Evolutionary conservation across 2,888 invertebrate genomes (phyloP).

Genomic region (Sminthurinus aureus): DNA sequence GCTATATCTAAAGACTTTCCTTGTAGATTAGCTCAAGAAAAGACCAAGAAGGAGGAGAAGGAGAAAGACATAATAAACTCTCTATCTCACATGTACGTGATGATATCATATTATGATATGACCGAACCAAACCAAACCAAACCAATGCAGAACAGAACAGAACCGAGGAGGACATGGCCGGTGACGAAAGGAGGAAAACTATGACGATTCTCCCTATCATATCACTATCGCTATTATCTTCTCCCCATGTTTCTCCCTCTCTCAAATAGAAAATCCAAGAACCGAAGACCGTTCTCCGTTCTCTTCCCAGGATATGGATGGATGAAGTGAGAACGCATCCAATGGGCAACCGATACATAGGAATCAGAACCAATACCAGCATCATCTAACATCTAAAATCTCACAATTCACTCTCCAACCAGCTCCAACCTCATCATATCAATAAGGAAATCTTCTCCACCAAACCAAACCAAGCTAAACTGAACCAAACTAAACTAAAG

Average conservation of each 20-base stretch:
- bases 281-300: background rate
- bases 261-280: conserved; percentile 26
- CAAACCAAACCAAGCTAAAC: background rate
- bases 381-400: background rate
- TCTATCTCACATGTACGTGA: conserved; percentile 3
- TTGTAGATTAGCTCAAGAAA: background rate
- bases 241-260: background rate
- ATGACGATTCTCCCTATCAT: background rate
- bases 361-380: background rate
- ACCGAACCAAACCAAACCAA: background rate
- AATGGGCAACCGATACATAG: no score
- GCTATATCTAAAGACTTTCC: background rate
- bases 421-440: conserved; percentile 28
- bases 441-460: conserved; percentile 22
- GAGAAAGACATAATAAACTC: conserved; percentile 19
- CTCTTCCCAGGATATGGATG: background rate
- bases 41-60: background rate
- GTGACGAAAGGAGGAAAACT: conserved; percentile 1
- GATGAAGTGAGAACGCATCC: background rate
- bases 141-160: background rate
- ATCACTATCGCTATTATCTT: background rate
- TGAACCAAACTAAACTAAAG: background rate
- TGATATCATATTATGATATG: background rate
- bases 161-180: background rate
- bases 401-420: conserved; percentile 1